A percentile compares a stretch with the other conserved stretches of the same genome.
Conservation (phyloP, 2,113 vertebrate genomes). For the Caloenas nicobarica region DNA sequence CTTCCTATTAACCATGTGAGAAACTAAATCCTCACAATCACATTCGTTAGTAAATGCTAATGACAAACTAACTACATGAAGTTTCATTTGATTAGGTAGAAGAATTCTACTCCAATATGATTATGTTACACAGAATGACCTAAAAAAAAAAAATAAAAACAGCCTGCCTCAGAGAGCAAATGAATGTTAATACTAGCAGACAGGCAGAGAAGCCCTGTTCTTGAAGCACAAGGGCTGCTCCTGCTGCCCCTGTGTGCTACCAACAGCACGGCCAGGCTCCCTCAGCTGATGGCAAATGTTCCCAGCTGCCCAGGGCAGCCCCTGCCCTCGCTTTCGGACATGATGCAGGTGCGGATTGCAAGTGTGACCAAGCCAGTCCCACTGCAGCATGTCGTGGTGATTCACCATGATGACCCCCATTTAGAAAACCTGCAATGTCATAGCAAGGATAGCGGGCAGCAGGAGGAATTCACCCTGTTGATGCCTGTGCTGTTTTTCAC, state of each 20-base stretch:
- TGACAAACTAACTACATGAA: slow-evolving; percentile 77
- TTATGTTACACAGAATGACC: slow-evolving; percentile 69
- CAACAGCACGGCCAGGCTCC: background rate
- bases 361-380: background rate
- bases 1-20: slow-evolving; percentile 76
- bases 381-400: background rate
- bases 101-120: slow-evolving; percentile 74
- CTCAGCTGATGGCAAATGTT: background rate
- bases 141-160: background rate
- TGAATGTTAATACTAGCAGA: slow-evolving; percentile 1
- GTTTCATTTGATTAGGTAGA: slow-evolving; percentile 74
- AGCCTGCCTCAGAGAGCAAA: slow-evolving; percentile 13
- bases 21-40: slow-evolving; percentile 76
- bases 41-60: slow-evolving; percentile 77
- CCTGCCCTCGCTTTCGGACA: background rate
- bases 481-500: background rate
- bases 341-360: accelerated
- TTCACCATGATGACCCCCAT: background rate
- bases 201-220: background rate
- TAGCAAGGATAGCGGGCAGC: background rate
- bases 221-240: background rate
- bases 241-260: background rate
- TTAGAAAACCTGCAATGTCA: background rate
- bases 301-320: background rate
- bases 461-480: background rate